Evolutionary conservation across 2,888 invertebrate species (phyloP).

Genomic region (Lasioglossum figueresi): DNA sequence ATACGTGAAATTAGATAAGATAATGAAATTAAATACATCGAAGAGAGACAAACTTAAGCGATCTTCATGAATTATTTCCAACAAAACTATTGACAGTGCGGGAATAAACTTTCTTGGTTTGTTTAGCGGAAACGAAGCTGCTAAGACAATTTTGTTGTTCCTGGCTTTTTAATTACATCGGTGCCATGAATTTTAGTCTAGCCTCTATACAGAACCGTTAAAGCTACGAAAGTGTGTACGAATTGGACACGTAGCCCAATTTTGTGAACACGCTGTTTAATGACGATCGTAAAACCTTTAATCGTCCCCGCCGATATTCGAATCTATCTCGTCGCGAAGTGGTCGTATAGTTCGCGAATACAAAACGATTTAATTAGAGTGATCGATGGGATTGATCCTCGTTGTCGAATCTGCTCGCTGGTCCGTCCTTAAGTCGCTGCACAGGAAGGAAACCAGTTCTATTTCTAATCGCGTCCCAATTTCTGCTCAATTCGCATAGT

Average conservation of each 20-base stretch:
- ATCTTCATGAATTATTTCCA: neutral
- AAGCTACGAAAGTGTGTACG: neutral
- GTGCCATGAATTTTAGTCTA: neutral
- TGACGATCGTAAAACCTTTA: constrained; percentile 56
- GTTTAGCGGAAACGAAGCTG: neutral
- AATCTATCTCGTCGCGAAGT: constrained; percentile 40
- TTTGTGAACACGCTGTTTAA: constrained; percentile 33
- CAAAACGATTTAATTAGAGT: constrained; percentile 65
- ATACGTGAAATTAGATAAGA: neutral
- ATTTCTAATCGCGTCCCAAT: neutral
- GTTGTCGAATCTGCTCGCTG: constrained; percentile 3
- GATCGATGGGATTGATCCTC: constrained; percentile 54
- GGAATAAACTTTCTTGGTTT: neutral
- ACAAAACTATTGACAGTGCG: neutral
- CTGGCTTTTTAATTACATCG: neutral
- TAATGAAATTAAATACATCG: too few species aligned
- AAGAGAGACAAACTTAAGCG: neutral
- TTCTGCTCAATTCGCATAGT: too few species aligned
- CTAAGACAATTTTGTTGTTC: neutral
- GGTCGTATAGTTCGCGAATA: constrained; percentile 52
- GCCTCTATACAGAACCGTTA: neutral
- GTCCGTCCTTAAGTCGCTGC: constrained; percentile 9
- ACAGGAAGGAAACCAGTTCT: constrained; percentile 19
- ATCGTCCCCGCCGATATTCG: constrained; percentile 32
- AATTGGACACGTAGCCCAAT: constrained; percentile 9